These are phyloP conservation scores for Lasioglossum vierecki DNA, from an alignment of 2,888 invertebrate species.

Conservation along the genomic window DNA sequence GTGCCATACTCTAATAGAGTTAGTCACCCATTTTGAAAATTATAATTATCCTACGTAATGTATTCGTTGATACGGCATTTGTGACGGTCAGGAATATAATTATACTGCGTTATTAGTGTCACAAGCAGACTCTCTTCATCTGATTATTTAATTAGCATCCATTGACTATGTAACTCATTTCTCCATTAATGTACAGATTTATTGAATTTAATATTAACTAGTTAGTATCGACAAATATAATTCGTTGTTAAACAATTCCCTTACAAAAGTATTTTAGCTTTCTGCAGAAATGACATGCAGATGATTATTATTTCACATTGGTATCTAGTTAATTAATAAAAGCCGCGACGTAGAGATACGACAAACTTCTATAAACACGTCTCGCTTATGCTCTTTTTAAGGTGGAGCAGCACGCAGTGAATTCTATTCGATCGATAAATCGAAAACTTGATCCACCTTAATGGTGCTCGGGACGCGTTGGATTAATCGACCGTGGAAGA, in stretches of 20 bases:
- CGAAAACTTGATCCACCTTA: slow-evolving; percentile 9
- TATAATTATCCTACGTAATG: too few species aligned
- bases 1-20: too few species aligned
- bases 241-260: not conserved
- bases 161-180: too few species aligned
- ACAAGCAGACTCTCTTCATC: too few species aligned
- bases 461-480: not conserved
- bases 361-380: not conserved
- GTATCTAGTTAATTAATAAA: not conserved
- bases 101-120: too few species aligned
- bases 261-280: not conserved
- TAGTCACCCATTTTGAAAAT: too few species aligned
- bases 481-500: slow-evolving; percentile 18
- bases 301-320: not conserved
- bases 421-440: slow-evolving; percentile 1
- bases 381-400: not conserved
- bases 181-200: too few species aligned
- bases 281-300: not conserved
- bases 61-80: too few species aligned
- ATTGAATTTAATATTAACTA: not conserved
- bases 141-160: too few species aligned
- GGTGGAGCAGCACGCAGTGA: not conserved
- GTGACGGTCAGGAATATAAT: too few species aligned
- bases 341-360: not conserved
- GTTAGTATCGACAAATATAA: not conserved